Evolutionary conservation across 2,888 invertebrate species (phyloP).

Genomic region (Eristalis intricaria): DNA sequence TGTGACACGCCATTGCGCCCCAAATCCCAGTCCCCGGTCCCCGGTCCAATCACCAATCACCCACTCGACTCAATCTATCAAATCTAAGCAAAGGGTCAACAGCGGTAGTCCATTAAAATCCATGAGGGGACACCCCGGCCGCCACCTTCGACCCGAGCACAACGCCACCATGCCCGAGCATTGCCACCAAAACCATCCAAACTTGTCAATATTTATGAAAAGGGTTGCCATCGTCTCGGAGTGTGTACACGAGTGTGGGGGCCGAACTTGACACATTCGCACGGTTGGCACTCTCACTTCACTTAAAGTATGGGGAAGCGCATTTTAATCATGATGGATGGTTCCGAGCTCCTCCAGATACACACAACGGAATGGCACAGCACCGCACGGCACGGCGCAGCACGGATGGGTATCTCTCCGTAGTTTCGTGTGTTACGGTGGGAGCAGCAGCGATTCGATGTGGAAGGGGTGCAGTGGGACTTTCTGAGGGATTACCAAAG

Average conservation of each 20-base stretch:
- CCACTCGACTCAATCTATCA: slow-evolving; percentile 50
- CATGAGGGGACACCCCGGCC: slow-evolving; percentile 1
- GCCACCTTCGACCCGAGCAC: background rate
- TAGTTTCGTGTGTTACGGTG: background rate
- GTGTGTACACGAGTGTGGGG: background rate
- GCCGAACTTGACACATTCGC: slow-evolving; percentile 51
- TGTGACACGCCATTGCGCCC: slow-evolving; percentile 35
- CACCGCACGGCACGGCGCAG: background rate
- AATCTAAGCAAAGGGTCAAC: slow-evolving; percentile 60
- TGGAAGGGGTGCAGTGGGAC: slow-evolving; percentile 37
- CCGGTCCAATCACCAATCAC: slow-evolving; percentile 44
- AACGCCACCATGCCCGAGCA: background rate
- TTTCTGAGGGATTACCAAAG: slow-evolving; percentile 62
- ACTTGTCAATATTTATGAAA: slow-evolving; percentile 68
- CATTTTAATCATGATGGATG: slow-evolving; percentile 71
- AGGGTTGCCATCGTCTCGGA: slow-evolving; percentile 28
- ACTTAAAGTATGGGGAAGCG: slow-evolving; percentile 58
- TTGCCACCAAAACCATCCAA: slow-evolving; percentile 19
- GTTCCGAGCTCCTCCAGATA: slow-evolving; percentile 10
- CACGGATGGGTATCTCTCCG: slow-evolving; percentile 6
- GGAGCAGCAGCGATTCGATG: background rate
- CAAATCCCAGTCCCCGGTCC: background rate
- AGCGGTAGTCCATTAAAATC: slow-evolving; percentile 66
- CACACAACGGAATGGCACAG: too few species aligned
- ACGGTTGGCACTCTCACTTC: slow-evolving; percentile 36